phyloP scores from a whole-genome alignment of 2,888 invertebrate species.

The Mythimna lalbum region DNA sequence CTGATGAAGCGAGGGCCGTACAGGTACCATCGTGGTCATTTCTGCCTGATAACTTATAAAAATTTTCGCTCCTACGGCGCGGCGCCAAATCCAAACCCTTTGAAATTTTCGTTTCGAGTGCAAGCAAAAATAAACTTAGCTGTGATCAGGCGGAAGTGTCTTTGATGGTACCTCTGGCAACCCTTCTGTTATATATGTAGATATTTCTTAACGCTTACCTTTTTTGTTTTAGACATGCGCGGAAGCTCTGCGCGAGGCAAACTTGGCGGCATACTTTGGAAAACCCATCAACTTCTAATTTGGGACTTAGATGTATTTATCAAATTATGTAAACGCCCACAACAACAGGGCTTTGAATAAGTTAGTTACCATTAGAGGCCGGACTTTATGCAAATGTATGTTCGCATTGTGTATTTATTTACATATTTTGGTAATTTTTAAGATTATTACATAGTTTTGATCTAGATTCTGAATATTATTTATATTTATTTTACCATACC shows the following conservation, averaged over 20 bases:
- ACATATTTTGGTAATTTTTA: background rate
- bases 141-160: too few species aligned
- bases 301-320: constrained; percentile 69
- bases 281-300: constrained; percentile 99
- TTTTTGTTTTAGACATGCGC: constrained; percentile 95
- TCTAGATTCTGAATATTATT: background rate
- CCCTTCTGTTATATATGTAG: background rate
- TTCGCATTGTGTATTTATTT: constrained; percentile 1
- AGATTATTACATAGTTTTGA: constrained; percentile 7
- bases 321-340: constrained; percentile 63
- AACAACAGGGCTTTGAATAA: constrained; percentile 67
- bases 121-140: too few species aligned
- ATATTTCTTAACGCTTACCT: background rate
- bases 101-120: too few species aligned
- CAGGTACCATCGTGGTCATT: too few species aligned
- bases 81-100: too few species aligned
- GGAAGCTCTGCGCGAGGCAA: constrained; percentile 99
- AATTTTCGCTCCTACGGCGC: too few species aligned
- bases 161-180: too few species aligned
- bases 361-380: constrained; percentile 51
- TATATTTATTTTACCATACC: background rate
- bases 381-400: constrained; percentile 17
- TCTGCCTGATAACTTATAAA: too few species aligned
- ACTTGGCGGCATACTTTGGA: constrained; percentile 98
- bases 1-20: too few species aligned